Base-by-base conservation (phyloP, 2,797 vertebrate genomes). In the Pipistrellus pygmaeus region DNA sequence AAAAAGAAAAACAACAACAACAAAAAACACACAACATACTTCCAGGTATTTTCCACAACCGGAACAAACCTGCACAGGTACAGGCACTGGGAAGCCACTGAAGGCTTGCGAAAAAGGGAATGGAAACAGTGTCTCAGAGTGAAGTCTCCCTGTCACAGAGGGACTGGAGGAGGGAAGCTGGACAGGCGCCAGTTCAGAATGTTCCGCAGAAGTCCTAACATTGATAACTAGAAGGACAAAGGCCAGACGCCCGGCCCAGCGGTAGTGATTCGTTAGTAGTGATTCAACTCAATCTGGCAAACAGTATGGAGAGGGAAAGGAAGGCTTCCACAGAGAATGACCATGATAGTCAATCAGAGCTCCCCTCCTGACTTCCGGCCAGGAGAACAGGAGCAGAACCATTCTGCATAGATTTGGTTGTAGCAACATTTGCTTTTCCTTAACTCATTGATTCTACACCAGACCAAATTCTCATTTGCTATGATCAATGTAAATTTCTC, bases 381-480 rank as follows among this genome's bases (percentile, higher is more conserved):
- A 38, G 55, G 25, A 87, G 68, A 90, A 91, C 25, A 5, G 7
- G 1, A 69, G 35, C 4, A 21, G 11, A n/a, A 51, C 51, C 38
- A 75, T 46, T 83, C 23, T 35, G 23, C 14, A 85, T 81, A 77
- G 46, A 66, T 53, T 48, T 62, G 80, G 30, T 35, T 20, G 3
- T 25, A 64, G 77, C 46, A 78, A 75, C 8, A 55, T 38, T 87
- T 78, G 38, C 13, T 81, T 82, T 90, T 77, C 53, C 78, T 76
- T 83, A 94, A 55, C 30, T 81, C n/a, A 32, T 66, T 83, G 25
- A 35, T 69, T 82, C 41, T 73, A 86, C 8, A 38, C 25, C 38
- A 85, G 15, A 88, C 21, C 68, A 90, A 80, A 80, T 93, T 85
- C 62, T 89, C 35, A 68, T 85, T 84, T 9, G 25, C 48, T 94